Evolutionary conservation across 2,888 invertebrate species (phyloP), one percentile per base, ranked within the genome.

Genomic region (Dryobota labecula): DNA sequence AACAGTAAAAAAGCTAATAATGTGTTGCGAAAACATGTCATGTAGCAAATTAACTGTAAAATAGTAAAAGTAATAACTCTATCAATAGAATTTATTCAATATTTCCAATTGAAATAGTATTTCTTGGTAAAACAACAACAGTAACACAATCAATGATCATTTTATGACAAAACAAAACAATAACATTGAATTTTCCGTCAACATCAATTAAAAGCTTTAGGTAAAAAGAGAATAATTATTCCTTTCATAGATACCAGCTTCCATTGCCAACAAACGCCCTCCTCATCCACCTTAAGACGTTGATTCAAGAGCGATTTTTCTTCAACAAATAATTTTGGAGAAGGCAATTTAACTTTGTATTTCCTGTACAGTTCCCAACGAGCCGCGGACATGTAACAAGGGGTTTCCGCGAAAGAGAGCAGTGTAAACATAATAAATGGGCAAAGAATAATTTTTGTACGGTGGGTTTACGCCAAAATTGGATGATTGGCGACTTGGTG

Each of bases 351-450:
- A 76, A 70, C 45, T 80, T 76, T 65, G 78, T 75, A 64, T 82
- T 82, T 74, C 70, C 71, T 77, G 80, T 69, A 61, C 75, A 85
- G 80, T 86, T 86, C 73, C 56, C 82, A 87, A 86, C 85, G 63
- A 90, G 86, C 69, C 71, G 83, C 67, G 70, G 82, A 87, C 80
- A 80, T 77, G 84, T 86, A 73, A 88, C 86, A 83, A 85, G 84
- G 84, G 81, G 83, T 87, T 91, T 92, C 87, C 78, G 73, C 85
- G 89, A 91, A 90, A 84, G 79, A 83, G 82, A 86, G 82, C 89
- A 88, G 87, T 90, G 92, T 90, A 92, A 92, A 92, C 89, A 92
- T 91, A 88, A 92, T 91, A 92, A 91, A 90, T 83, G 86, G 84
- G 76, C 85, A 87, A 90, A 88, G 88, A 88, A 91, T 89, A 88